Evolutionary conservation across 2,797 vertebrate genomes (phyloP).

Genomic region (Percopsis omiscomaycus): DNA sequence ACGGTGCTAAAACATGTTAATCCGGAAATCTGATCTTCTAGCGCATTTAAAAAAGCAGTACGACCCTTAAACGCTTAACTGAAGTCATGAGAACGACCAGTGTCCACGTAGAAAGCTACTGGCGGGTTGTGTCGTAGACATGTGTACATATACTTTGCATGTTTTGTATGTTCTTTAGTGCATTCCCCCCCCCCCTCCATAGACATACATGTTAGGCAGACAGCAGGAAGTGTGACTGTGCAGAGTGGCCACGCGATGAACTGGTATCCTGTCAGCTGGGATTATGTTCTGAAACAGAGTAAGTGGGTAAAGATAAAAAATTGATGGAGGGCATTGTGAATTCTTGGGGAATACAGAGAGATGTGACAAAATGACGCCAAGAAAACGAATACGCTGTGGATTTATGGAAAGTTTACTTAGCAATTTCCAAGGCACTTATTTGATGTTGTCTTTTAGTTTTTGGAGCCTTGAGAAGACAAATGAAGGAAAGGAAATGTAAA

Average conservation of each 20-base stretch:
- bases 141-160: no score
- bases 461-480: slow-evolving; percentile 32
- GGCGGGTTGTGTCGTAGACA: slow-evolving; percentile 6
- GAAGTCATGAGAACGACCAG: slow-evolving; percentile 37
- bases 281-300: no score
- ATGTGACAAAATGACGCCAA: slow-evolving; percentile 66
- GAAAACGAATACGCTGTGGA: slow-evolving; percentile 49
- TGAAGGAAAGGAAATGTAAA: slow-evolving; percentile 37
- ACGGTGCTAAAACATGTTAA: slow-evolving; percentile 7
- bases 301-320: no score
- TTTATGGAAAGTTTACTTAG: slow-evolving; percentile 42
- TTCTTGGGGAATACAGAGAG: slow-evolving; percentile 58
- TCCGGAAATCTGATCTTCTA: slow-evolving; percentile 14
- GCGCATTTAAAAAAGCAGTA: slow-evolving; percentile 24
- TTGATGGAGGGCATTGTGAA: slow-evolving; percentile 44
- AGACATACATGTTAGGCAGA: no score
- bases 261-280: no score
- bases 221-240: no score
- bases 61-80: slow-evolving; percentile 20
- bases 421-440: slow-evolving; percentile 28
- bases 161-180: no score
- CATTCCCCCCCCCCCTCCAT: no score
- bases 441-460: slow-evolving; percentile 18
- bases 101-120: slow-evolving; percentile 55
- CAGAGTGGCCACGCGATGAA: no score